Conservation (phyloP, 2,113 vertebrate genomes). For the Heloderma charlesbogerti region DNA sequence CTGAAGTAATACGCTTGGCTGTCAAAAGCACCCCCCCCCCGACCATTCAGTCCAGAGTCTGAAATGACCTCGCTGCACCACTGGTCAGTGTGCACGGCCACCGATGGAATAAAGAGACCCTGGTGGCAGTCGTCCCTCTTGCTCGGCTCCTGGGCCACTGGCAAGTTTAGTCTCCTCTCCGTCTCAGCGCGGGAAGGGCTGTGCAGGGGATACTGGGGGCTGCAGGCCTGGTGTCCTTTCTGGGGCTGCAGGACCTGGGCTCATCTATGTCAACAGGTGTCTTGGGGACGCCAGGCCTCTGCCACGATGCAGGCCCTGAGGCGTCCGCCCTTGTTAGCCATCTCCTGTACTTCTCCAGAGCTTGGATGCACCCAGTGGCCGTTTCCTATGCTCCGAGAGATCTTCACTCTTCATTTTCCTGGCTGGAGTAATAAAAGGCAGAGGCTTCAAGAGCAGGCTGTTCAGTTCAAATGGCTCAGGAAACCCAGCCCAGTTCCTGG, state of each 20-base stretch:
- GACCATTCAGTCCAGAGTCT: too few relatives aligned
- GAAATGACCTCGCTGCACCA: too few relatives aligned
- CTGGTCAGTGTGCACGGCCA: too few relatives aligned
- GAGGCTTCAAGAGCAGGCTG: not conserved
- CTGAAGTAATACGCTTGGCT: too few relatives aligned
- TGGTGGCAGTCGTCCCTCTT: not conserved
- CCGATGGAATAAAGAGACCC: too few relatives aligned
- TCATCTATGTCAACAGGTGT: too few relatives aligned
- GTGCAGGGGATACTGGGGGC: too few relatives aligned
- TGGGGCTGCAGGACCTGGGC: not conserved
- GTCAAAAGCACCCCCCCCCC: too few relatives aligned
- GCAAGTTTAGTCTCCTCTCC: not conserved
- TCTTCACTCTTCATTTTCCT: not conserved
- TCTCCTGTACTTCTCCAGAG: not conserved
- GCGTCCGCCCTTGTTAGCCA: not conserved
- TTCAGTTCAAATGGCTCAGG: slow-evolving; percentile 30
- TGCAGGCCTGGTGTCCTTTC: not conserved
- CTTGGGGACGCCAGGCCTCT: not conserved
- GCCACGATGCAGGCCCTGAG: not conserved
- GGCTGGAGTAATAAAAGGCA: slow-evolving; percentile 30
- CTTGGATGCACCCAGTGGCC: not conserved
- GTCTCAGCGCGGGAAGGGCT: not conserved
- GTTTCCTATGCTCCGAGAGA: not conserved
- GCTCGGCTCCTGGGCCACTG: not conserved
- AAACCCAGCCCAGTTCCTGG: slow-evolving; percentile 34